Conservation (phyloP, 2,797 vertebrate genomes). For the Zalophus californianus region DNA sequence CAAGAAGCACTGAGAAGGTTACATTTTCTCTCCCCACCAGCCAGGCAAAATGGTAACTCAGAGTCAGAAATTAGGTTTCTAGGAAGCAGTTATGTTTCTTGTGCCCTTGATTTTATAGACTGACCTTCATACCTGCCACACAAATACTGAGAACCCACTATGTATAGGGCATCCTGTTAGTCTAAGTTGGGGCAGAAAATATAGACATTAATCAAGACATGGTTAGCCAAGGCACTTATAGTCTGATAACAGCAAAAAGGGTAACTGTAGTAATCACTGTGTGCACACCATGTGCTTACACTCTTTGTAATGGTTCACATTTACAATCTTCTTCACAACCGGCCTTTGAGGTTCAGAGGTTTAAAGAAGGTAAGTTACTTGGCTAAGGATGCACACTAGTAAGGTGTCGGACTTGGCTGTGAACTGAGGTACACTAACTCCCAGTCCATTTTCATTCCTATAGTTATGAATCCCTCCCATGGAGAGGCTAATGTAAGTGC, state of each 20-base stretch:
- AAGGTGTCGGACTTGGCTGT: background rate
- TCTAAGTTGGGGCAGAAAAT: background rate
- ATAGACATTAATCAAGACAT: background rate
- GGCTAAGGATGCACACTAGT: background rate
- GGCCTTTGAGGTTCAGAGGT: background rate
- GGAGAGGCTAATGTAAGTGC: background rate
- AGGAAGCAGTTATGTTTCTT: background rate
- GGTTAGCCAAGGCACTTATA: background rate
- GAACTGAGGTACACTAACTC: background rate
- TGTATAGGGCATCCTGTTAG: background rate
- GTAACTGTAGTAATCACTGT: background rate
- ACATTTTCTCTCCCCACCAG: background rate
- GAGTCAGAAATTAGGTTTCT: constrained; percentile 2
- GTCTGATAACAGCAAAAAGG: background rate
- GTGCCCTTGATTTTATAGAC: background rate
- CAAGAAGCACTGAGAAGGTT: background rate
- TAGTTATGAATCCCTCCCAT: background rate
- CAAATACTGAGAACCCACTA: background rate
- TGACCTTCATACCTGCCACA: background rate
- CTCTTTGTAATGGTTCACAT: background rate
- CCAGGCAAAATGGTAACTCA: background rate
- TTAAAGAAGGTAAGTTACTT: background rate
- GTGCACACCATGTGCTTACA: too few species aligned
- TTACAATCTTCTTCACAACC: background rate
- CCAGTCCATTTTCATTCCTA: background rate